Conservation (phyloP, 2,888 invertebrate species). For the Acronicta psi region DNA sequence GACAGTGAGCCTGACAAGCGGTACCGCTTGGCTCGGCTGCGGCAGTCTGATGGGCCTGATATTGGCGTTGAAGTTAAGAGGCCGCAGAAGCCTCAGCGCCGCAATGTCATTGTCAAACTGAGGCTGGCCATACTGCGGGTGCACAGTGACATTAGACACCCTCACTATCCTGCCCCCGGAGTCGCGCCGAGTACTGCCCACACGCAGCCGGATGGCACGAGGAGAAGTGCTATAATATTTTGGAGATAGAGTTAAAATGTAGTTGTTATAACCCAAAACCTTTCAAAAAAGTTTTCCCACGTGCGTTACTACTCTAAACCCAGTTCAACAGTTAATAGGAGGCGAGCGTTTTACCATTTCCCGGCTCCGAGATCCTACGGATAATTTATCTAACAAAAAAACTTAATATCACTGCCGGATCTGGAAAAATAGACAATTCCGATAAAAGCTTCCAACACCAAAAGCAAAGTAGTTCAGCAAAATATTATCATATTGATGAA, state of each 20-base stretch:
- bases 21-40: constrained; percentile 71
- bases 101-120: constrained; percentile 85
- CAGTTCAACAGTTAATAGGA: too few relatives aligned
- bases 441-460: too few relatives aligned
- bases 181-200: constrained; percentile 83
- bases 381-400: too few relatives aligned
- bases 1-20: constrained; percentile 80
- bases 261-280: too few relatives aligned
- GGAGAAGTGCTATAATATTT: constrained; percentile 66
- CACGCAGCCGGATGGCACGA: constrained; percentile 74
- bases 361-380: too few relatives aligned
- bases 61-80: constrained; percentile 70
- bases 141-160: constrained; percentile 77
- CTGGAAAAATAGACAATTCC: too few relatives aligned
- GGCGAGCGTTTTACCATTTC: background rate
- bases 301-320: too few relatives aligned
- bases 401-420: too few relatives aligned
- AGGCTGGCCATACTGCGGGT: constrained; percentile 79
- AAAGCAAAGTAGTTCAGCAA: too few relatives aligned
- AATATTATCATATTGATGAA: background rate
- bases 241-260: background rate
- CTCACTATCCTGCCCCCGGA: constrained; percentile 81
- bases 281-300: too few relatives aligned
- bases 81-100: constrained; percentile 72
- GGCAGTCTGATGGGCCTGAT: constrained; percentile 79